These are phyloP conservation scores for Oscheius onirici DNA, from an alignment of 2,888 invertebrate species.

Conservation along the genomic window DNA sequence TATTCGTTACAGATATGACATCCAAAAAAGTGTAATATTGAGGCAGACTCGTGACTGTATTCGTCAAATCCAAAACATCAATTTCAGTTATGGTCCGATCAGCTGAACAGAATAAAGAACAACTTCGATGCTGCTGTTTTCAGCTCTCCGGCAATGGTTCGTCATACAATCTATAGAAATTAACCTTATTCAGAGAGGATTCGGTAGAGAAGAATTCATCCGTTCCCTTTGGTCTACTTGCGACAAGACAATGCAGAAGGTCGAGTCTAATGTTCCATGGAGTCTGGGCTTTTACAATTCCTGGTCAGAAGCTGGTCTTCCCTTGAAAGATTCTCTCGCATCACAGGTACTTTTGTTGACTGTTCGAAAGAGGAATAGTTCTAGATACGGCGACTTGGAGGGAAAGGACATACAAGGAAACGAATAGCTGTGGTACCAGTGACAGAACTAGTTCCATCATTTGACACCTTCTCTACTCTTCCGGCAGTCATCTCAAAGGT, in stretches of 20 bases:
- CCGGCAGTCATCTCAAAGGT: conserved; percentile 35
- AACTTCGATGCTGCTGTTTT: conserved; percentile 48
- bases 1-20: too few relatives aligned
- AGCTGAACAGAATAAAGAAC: conserved; percentile 29
- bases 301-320: conserved; percentile 53
- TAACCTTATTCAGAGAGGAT: conserved; percentile 38
- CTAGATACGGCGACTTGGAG: conserved; percentile 7
- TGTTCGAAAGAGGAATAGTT: background rate
- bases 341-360: conserved; percentile 17
- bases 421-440: conserved; percentile 56
- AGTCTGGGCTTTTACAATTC: conserved; percentile 53
- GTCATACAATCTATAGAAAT: background rate
- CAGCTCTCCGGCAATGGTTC: conserved; percentile 44
- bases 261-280: conserved; percentile 50
- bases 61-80: too few relatives aligned
- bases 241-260: conserved; percentile 43
- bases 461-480: conserved; percentile 57
- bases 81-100: conserved; percentile 48
- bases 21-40: too few relatives aligned
- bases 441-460: conserved; percentile 54
- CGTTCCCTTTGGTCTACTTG: conserved; percentile 45
- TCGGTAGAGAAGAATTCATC: conserved; percentile 28
- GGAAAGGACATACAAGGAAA: background rate
- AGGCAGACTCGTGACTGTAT: too few relatives aligned
- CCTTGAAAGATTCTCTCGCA: conserved; percentile 27